Percentiles rank a stretch among this genome's conserved stretches.
These are phyloP conservation scores for Tympanoctomys barrerae DNA, from an alignment of 2,797 vertebrate genomes.

Conservation along the genomic window DNA sequence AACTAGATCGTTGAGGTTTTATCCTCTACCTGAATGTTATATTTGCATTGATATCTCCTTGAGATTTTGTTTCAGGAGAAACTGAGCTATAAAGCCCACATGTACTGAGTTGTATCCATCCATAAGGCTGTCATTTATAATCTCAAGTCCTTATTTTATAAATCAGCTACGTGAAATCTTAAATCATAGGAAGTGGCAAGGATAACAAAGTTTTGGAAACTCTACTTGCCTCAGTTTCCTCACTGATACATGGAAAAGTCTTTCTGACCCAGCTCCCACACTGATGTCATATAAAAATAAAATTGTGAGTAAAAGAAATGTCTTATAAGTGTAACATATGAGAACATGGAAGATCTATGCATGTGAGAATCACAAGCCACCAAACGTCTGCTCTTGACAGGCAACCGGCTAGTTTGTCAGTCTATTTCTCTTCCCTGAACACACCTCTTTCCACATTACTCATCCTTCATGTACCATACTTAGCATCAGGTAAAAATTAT, in stretches of 20 bases:
- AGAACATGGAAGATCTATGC: not conserved
- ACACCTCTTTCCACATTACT: not conserved
- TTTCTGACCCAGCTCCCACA: not conserved
- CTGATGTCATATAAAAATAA: not conserved
- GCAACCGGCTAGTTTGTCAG: no score
- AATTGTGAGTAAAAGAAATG: rapidly evolving
- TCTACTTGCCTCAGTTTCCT: not conserved
- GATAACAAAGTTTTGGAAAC: not conserved
- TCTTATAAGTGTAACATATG: not conserved
- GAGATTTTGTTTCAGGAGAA: not conserved
- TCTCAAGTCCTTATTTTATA: not conserved
- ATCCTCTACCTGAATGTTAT: not conserved
- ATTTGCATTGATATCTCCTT: not conserved
- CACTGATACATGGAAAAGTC: not conserved
- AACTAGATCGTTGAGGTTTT: not conserved
- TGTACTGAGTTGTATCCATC: not conserved
- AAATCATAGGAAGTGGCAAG: not conserved
- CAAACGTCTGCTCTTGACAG: not conserved
- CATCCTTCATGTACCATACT: not conserved
- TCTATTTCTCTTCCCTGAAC: not conserved
- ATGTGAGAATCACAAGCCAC: rapidly evolving
- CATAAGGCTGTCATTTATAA: not conserved
- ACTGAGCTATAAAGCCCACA: not conserved
- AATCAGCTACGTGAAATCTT: not conserved
- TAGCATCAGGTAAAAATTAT: not conserved